Percentiles rank a stretch among this genome's conserved stretches.
Conservation (phyloP, 2,888 invertebrate genomes). For the Erebia ligea region DNA sequence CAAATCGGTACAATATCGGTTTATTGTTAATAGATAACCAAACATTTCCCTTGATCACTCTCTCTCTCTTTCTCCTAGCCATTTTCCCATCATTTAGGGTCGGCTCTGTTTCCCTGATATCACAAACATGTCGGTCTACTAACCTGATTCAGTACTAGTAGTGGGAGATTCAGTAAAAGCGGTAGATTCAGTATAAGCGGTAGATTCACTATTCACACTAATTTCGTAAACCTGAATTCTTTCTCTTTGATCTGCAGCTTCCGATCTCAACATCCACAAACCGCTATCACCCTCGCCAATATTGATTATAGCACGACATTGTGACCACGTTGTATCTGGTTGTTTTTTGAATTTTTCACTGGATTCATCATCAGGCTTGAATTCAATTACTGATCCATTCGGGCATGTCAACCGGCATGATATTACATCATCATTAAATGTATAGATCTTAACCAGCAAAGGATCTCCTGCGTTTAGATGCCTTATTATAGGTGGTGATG, state of each 20-base stretch:
- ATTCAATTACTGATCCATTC: conserved; percentile 38
- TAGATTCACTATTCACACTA: conserved; percentile 35
- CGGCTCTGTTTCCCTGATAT: too few species aligned
- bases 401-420: conserved; percentile 47
- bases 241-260: neutral
- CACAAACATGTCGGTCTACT: too few species aligned
- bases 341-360: conserved; percentile 41
- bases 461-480: conserved; percentile 36
- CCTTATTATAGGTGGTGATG: conserved; percentile 13
- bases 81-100: too few species aligned
- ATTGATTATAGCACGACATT: conserved; percentile 42
- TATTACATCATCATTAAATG: conserved; percentile 27
- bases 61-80: too few species aligned
- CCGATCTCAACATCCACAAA: conserved; percentile 45
- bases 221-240: conserved; percentile 37
- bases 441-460: conserved; percentile 36
- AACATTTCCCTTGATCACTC: too few species aligned
- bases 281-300: conserved; percentile 45
- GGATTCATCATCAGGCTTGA: conserved; percentile 45
- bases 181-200: conserved; percentile 29
- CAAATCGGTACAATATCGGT: too few species aligned
- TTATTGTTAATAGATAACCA: too few species aligned
- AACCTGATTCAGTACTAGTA: too few species aligned
- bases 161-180: too few species aligned
- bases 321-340: conserved; percentile 11